These are phyloP conservation scores for Pangasianodon gigas DNA, from an alignment of 2,113 vertebrate genomes.

Conservation along the genomic window DNA sequence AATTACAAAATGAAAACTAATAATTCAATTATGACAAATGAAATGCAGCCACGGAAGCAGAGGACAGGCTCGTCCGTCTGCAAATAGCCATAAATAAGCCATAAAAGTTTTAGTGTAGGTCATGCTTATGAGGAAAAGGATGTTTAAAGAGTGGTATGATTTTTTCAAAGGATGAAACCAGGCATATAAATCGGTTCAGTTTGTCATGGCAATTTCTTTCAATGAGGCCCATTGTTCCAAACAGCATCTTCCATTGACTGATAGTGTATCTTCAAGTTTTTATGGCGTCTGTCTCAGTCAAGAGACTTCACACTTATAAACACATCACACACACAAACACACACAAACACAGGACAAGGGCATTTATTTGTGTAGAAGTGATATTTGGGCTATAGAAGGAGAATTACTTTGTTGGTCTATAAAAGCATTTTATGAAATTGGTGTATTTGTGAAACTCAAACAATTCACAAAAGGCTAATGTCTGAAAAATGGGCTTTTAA, in stretches of 20 bases:
- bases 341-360: neutral
- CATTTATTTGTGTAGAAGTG: neutral
- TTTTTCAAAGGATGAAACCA: too few relatives aligned
- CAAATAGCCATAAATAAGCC: neutral
- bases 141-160: neutral
- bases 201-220: too few relatives aligned
- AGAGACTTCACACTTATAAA: neutral
- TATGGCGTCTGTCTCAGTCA: neutral
- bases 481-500: neutral
- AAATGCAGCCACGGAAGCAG: neutral
- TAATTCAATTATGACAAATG: neutral
- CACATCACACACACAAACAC: neutral
- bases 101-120: neutral
- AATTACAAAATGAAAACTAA: neutral
- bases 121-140: neutral
- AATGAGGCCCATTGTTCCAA: neutral
- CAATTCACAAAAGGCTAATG: neutral
- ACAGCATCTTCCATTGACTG: neutral
- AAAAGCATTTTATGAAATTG: neutral
- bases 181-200: too few relatives aligned
- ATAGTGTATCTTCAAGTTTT: neutral
- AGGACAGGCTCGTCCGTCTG: neutral
- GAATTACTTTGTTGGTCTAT: neutral
- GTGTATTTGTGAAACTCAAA: neutral
- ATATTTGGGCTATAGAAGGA: neutral